These are phyloP conservation scores for Junonia oenone DNA, from an alignment of 2,888 invertebrate species.

Conservation along the genomic window DNA sequence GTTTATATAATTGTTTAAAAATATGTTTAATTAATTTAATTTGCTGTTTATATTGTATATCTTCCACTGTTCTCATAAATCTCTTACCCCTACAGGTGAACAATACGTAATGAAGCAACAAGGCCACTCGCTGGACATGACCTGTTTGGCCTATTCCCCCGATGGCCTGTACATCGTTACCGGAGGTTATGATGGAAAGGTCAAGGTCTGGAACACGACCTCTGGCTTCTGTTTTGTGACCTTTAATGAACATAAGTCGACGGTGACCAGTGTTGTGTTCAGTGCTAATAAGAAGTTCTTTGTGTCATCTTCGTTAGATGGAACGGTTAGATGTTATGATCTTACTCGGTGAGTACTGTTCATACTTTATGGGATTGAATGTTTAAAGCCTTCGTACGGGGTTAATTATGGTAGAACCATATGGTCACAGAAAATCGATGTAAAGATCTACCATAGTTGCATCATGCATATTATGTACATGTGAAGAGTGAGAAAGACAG, in stretches of 20 bases:
- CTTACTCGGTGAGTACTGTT: conserved; percentile 84
- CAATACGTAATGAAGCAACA: conserved; percentile 99
- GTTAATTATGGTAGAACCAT: too few species aligned
- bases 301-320: conserved; percentile 96
- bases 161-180: conserved; percentile 95
- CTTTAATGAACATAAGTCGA: conserved; percentile 93
- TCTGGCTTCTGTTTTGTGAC: conserved; percentile 97
- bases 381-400: too few species aligned
- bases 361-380: too few species aligned
- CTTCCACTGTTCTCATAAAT: too few species aligned
- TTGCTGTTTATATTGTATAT: too few species aligned
- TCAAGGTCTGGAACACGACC: conserved; percentile 94
- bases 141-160: conserved; percentile 92
- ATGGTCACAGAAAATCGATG: too few species aligned
- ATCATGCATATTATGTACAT: too few species aligned
- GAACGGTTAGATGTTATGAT: conserved; percentile 97
- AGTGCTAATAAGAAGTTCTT: conserved; percentile 95
- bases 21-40: too few species aligned
- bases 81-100: conserved; percentile 81
- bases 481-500: too few species aligned
- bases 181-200: conserved; percentile 78
- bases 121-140: conserved; percentile 96
- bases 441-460: too few species aligned
- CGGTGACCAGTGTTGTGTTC: conserved; percentile 91
- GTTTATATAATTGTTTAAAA: too few species aligned